A percentile compares a stretch with the other conserved stretches of the same genome.
phyloP scores from a whole-genome alignment of 2,113 vertebrate species.

The Nymphicus hollandicus region DNA sequence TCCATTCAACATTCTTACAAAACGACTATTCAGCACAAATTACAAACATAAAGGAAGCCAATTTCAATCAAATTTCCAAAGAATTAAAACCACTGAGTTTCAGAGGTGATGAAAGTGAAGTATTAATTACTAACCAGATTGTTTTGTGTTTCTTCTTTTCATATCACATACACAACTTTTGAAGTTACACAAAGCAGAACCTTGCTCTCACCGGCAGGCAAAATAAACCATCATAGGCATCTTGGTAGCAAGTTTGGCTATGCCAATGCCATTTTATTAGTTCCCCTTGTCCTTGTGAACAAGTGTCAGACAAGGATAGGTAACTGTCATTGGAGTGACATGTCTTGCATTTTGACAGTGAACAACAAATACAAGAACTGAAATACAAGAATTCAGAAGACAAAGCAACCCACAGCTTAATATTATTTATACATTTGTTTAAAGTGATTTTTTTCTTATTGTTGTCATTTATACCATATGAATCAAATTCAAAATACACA shows the following conservation, averaged over 20 bases:
- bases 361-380: neutral
- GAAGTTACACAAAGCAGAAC: neutral
- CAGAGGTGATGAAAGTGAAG: neutral
- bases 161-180: fast-evolving
- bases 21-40: neutral
- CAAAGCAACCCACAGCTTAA: neutral
- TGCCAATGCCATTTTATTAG: neutral
- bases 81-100: neutral
- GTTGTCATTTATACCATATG: neutral
- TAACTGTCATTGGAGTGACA: neutral
- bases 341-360: neutral
- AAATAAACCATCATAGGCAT: neutral
- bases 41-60: neutral
- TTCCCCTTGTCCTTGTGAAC: neutral
- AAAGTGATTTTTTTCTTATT: neutral
- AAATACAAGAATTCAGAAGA: neutral
- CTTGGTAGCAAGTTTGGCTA: neutral
- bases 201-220: neutral
- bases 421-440: neutral
- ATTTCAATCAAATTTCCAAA: neutral
- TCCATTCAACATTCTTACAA: neutral
- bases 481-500: neutral
- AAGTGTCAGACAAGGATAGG: neutral
- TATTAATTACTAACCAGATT: neutral
- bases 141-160: neutral